Evolutionary conservation across 2,113 vertebrate genomes (phyloP).

Genomic region (Tychaedon coryphoeus): DNA sequence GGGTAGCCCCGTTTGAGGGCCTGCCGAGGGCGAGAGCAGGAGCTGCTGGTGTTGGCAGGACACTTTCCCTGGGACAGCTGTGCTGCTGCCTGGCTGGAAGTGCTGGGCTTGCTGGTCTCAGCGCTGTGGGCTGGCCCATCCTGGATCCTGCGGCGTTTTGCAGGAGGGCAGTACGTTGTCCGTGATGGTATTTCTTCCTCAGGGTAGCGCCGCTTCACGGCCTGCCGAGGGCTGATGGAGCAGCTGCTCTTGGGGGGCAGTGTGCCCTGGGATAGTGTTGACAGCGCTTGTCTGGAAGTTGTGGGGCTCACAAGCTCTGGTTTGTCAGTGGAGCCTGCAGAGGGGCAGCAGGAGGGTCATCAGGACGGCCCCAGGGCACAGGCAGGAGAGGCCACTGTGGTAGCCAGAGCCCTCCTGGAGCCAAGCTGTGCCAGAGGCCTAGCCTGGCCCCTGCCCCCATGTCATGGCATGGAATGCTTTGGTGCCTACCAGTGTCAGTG

Average conservation of each 20-base stretch:
- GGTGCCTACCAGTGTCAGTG: not conserved
- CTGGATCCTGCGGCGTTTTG: not conserved
- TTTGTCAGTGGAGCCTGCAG: not conserved
- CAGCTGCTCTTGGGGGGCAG: not conserved
- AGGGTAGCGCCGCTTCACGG: fast-evolving
- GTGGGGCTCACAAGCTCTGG: not conserved
- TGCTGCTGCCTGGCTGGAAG: not conserved
- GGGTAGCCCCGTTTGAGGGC: not conserved
- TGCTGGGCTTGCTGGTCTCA: not conserved
- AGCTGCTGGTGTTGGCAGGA: not conserved
- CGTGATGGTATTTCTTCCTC: fast-evolving
- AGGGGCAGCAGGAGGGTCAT: fast-evolving
- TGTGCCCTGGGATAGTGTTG: fast-evolving
- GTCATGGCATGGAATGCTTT: fast-evolving
- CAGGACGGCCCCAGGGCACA: fast-evolving
- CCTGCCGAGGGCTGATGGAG: fast-evolving
- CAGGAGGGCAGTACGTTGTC: fast-evolving
- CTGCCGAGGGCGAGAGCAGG: not conserved
- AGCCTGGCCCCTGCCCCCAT: too few species aligned
- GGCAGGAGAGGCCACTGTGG: too few species aligned
- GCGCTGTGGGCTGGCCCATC: not conserved
- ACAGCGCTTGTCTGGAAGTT: not conserved
- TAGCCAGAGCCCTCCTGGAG: not conserved
- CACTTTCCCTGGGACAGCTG: not conserved
- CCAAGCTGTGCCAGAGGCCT: not conserved